Conservation (phyloP, 2,797 vertebrate genomes). For the Lerista edwardsae region DNA sequence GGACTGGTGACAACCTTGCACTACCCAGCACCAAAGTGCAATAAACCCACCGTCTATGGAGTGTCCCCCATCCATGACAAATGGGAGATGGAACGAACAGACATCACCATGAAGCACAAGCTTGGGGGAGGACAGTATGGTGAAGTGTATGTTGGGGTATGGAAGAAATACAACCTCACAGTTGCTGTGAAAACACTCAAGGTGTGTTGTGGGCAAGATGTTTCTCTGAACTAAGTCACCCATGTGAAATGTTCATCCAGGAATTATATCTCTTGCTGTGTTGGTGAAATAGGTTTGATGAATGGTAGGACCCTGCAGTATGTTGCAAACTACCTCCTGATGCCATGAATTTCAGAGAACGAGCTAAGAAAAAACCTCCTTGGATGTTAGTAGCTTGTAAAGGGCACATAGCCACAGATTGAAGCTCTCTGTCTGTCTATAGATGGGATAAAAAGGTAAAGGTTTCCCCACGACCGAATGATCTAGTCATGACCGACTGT, state of each 20-base stretch:
- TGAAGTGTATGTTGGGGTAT: slow-evolving; percentile 96
- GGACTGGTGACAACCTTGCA: slow-evolving; percentile 97
- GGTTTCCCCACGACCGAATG: too few relatives aligned
- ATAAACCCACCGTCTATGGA: slow-evolving; percentile 98
- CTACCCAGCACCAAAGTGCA: slow-evolving; percentile 98
- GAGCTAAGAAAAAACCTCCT: not conserved
- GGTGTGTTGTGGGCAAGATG: slow-evolving; percentile 73
- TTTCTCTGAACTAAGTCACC: slow-evolving; percentile 1
- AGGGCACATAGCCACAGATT: not conserved
- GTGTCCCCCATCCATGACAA: slow-evolving; percentile 99
- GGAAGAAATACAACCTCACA: slow-evolving; percentile 98
- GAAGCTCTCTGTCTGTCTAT: not conserved
- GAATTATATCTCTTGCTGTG: not conserved
- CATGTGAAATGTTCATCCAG: not conserved
- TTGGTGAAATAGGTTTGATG: slow-evolving; percentile 11
- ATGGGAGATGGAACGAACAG: slow-evolving; percentile 99
- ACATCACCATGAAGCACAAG: slow-evolving; percentile 99
- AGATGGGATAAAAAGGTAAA: not conserved
- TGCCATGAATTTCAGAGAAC: not conserved
- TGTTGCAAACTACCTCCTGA: slow-evolving; percentile 21
- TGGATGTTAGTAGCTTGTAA: not conserved
- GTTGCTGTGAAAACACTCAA: slow-evolving; percentile 98
- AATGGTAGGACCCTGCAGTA: not conserved
- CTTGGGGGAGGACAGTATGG: slow-evolving; percentile 98
- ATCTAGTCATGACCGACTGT: too few relatives aligned